Evolutionary conservation across 2,888 invertebrate genomes (phyloP).

Genomic region (Aphidius colemani): DNA sequence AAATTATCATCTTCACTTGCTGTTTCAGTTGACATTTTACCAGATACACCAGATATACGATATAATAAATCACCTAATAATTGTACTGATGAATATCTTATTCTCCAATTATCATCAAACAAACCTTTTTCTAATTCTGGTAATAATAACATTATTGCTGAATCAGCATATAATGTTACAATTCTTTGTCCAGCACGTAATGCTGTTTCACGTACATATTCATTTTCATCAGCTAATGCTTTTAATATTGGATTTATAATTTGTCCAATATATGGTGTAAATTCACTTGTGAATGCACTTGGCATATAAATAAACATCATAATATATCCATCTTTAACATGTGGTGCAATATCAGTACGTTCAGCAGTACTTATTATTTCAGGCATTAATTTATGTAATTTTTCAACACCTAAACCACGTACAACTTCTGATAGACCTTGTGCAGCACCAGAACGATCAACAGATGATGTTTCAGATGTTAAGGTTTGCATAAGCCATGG

Average conservation of each 20-base stretch:
- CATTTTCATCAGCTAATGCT: slow-evolving; percentile 98
- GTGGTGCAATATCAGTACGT: slow-evolving; percentile 89
- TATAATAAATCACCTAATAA: slow-evolving; percentile 94
- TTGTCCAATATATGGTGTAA: slow-evolving; percentile 93
- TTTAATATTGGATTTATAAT: slow-evolving; percentile 97
- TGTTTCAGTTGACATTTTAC: slow-evolving; percentile 99
- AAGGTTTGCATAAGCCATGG: slow-evolving; percentile 99
- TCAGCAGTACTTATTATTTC: slow-evolving; percentile 94
- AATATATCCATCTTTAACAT: slow-evolving; percentile 99
- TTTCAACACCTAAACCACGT: slow-evolving; percentile 92
- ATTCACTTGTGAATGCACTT: slow-evolving; percentile 92
- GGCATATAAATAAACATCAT: slow-evolving; percentile 99
- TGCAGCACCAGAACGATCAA: slow-evolving; percentile 94
- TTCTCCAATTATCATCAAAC: slow-evolving; percentile 99
- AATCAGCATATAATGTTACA: slow-evolving; percentile 94
- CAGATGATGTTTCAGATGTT: slow-evolving; percentile 92
- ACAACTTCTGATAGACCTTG: slow-evolving; percentile 98
- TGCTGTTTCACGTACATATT: slow-evolving; percentile 97
- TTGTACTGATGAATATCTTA: slow-evolving; percentile 90
- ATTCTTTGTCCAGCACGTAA: slow-evolving; percentile 95
- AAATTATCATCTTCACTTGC: slow-evolving; percentile 99
- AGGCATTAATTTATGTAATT: slow-evolving; percentile 96
- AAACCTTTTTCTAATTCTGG: slow-evolving; percentile 93
- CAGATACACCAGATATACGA: slow-evolving; percentile 95
- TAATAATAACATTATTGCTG: slow-evolving; percentile 87